Evolutionary conservation across 2,888 invertebrate species (phyloP), one percentile per base, ranked within the genome.

Genomic region (Drosophila lacicola): DNA sequence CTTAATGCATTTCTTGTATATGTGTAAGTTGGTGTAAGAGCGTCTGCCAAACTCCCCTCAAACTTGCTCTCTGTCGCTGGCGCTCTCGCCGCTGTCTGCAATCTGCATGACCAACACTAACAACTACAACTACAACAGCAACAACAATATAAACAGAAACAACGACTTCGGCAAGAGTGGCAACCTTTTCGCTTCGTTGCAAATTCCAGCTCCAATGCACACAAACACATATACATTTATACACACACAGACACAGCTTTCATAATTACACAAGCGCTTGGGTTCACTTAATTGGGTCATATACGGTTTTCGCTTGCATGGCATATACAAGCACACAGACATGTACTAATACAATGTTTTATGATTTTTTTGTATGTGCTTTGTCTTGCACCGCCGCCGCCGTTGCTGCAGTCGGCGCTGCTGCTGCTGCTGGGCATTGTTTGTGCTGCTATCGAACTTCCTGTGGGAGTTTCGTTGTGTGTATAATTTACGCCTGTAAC

Each of bases 211-310:
- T 86, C 75, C 73, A 83, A 76, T 86, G 88, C 86, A 84, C 84
- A 78, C 66, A 70, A 55, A 65, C 46, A 69, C 50, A 70, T 34
- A 70, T 29, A 72, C 51, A 70, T 29, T 63, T 37, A 61, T 51
- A 56, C 34, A 57, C 14, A 42, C 51, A 61, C 25, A 71, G 36
- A 65, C 25, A 34, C 58, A 70, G 82, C 88, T 85, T 88, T 83
- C 86, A 83, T 83, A 88, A 83, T 88, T 85, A 88, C 86, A 83
- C 80, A 78, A 80, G 74, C 76, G 75, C 79, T 80, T 79, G 75
- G 86, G 80, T 83, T 89, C 80, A 88, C 80, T 90, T 88, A 90
- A 90, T 90, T 90, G 82, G 91, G 90, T 90, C 90, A 91, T 80
- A 76, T 87, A 84, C 83, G 78, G 82, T 82, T 84, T 84, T 87